Evolutionary conservation across 2,888 invertebrate genomes (phyloP).

Genomic region (Alsophila aescularia): DNA sequence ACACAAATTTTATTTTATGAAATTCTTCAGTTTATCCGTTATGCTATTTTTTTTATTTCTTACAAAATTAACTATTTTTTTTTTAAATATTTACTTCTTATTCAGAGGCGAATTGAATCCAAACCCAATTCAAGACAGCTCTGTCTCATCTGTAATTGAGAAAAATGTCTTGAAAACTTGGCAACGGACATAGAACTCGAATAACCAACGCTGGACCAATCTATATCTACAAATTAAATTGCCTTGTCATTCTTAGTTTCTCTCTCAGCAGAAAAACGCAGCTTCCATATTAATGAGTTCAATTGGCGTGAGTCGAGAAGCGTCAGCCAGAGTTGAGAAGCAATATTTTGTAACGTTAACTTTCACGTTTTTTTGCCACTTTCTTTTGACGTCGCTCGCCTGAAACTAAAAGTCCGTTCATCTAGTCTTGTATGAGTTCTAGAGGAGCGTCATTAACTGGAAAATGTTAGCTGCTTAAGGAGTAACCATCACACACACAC

Average conservation of each 20-base stretch:
- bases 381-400: not conserved
- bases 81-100: no score
- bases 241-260: not conserved
- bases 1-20: no score
- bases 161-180: not conserved
- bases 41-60: no score
- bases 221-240: conserved; percentile 20
- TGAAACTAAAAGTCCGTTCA: no score
- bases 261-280: conserved; percentile 12
- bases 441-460: no score
- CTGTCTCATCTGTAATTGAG: not conserved
- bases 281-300: conserved; percentile 23
- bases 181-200: not conserved
- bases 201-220: not conserved
- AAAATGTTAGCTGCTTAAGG: no score
- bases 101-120: not conserved
- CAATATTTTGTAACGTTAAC: not conserved
- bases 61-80: no score
- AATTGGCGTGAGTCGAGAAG: not conserved
- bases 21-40: no score
- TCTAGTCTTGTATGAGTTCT: no score
- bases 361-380: not conserved
- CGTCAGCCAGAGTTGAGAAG: not conserved
- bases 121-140: not conserved
- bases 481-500: no score